Evolutionary conservation across 2,113 vertebrate species (phyloP), one percentile per base, ranked within the genome.

Genomic region (Cyprinodon variegatus): DNA sequence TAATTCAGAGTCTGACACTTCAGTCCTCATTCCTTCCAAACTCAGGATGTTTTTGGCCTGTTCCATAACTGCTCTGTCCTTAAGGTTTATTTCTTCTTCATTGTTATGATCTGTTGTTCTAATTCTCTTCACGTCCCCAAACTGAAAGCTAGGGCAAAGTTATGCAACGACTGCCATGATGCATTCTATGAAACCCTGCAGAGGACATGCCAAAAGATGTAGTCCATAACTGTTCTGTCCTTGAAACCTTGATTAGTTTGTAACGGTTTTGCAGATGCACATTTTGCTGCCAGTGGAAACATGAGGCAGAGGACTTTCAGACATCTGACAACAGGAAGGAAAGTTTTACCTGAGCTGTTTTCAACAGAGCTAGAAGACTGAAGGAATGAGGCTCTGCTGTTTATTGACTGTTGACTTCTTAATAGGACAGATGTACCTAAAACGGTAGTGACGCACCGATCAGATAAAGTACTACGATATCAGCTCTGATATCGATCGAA

Each of bases 1-100:
- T 78, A 74, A 70, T 70, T 87, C 72, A 61, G 74, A 81, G 69
- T 83, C 40, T 87, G 83, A 84, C 89, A 88, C 83, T 68, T 74
- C 8, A 8, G 79, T 91, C 7, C 14, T 57, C 8, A 57, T 57
- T 57, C n/a, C 50, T 57, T 57, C 20, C 50, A 57, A 57, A 14
- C 50, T 20, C 50, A n/a, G n/a, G 50, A 57, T 53, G 90, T 36
- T 37, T 63, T 37, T 38, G 61, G 61, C 15, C 13, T 38, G 4
- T 38, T 38, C 15, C 13, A 15, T 17, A 62, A 37, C 39, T 3
- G 5, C 29, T 29, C 29, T 36, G 36, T 14, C 48, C 48, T 57
- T 57, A n/a, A 36, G 29, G 36, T 37, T 62, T 38, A 12, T 39
- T 38, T 63, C 36, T 17, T 38, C 39, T n/a, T 62, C 61, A 39